phyloP scores from a whole-genome alignment of 2,888 invertebrate genomes.

The Eucera pruinosa region DNA sequence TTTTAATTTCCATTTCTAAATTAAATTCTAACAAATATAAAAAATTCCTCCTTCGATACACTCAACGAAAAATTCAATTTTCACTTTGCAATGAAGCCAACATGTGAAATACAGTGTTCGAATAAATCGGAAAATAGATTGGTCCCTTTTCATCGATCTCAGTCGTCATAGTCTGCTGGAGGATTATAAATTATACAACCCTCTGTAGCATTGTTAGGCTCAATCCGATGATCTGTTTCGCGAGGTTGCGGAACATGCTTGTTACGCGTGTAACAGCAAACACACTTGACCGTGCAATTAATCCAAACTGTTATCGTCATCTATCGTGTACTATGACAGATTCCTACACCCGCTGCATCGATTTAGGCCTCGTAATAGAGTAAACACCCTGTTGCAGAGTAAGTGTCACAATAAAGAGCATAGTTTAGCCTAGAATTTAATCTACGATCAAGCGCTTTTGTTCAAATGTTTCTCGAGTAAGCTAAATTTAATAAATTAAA shows the following conservation, averaged over 20 bases:
- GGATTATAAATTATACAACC: conserved; percentile 35
- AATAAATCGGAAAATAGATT: too few species aligned
- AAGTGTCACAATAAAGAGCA: not conserved
- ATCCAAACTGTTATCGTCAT: conserved; percentile 54
- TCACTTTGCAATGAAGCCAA: too few species aligned
- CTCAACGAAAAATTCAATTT: too few species aligned
- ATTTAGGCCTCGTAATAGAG: conserved; percentile 34
- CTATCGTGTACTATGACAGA: conserved; percentile 43
- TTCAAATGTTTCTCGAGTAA: too few species aligned
- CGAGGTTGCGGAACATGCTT: conserved; percentile 42
- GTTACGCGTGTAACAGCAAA: conserved; percentile 51
- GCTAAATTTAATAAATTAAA: too few species aligned
- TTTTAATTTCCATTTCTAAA: too few species aligned
- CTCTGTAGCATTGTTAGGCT: conserved; percentile 21
- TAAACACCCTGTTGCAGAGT: conserved; percentile 12
- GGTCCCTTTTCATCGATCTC: too few species aligned
- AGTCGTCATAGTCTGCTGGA: not conserved
- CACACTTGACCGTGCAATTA: conserved; percentile 54
- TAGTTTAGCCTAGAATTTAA: conserved; percentile 10
- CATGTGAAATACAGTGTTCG: too few species aligned
- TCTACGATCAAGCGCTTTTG: too few species aligned
- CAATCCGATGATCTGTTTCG: conserved; percentile 43
- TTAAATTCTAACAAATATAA: too few species aligned
- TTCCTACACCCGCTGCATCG: conserved; percentile 29
- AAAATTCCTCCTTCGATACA: too few species aligned